Conservation (phyloP, 1,140 invertebrate species). For the Bombus confusus region DNA sequence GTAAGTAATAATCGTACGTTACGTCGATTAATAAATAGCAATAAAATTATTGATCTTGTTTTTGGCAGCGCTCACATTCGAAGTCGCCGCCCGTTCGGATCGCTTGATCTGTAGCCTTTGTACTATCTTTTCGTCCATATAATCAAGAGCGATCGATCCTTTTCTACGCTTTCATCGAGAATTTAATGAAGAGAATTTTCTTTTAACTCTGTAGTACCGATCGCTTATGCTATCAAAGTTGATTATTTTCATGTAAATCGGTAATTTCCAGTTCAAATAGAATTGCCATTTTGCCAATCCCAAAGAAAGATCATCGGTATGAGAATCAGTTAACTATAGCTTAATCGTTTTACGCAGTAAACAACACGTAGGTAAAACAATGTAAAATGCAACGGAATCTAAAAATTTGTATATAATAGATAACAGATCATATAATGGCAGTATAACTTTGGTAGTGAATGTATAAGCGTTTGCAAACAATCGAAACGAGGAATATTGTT, state of each 20-base stretch:
- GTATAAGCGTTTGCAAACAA: conserved; percentile 32
- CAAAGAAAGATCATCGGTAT: neutral
- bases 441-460: conserved; percentile 49
- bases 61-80: conserved; percentile 40
- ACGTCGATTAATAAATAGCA: conserved; percentile 70
- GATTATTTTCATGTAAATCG: too few relatives aligned
- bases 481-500: neutral
- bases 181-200: neutral
- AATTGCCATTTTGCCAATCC: neutral
- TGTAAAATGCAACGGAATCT: conserved; percentile 19
- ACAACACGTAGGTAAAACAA: conserved; percentile 6
- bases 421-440: conserved; percentile 41
- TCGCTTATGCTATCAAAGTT: too few relatives aligned
- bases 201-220: neutral
- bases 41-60: conserved; percentile 61
- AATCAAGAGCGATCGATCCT: neutral
- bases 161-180: neutral
- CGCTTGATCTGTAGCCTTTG: conserved; percentile 27
- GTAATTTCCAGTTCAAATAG: neutral
- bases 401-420: conserved; percentile 5
- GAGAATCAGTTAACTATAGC: neutral
- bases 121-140: conserved; percentile 24
- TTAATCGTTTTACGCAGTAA: neutral
- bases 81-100: conserved; percentile 43
- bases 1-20: conserved; percentile 38